Evolutionary conservation across 2,113 vertebrate species (phyloP), one percentile per base, ranked within the genome.

Genomic region (Hystrix cristata): DNA sequence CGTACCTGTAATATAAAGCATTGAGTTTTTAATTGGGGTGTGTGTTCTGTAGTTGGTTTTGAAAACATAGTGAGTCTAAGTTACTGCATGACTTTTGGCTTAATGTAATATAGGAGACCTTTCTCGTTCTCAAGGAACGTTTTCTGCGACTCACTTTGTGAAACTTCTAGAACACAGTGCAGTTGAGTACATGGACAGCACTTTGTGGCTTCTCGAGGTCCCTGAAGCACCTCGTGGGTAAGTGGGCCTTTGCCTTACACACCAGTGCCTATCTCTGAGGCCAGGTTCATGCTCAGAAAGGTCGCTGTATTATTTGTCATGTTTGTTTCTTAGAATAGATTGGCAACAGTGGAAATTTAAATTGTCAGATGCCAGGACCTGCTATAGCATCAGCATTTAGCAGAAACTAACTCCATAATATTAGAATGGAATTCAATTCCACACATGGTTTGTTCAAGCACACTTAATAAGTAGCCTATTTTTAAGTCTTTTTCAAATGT

Each of bases 381-480:
- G 76, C 83, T 64, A 15, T 94, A 88, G 88, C 80, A 64, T 92
- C 95, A 88, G 81, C 97, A 87, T 88, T 94, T 94, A 97, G 95
- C 93, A 97, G 89, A 92, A 96, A 93, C 86, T 97, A 93, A 92
- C 94, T 98, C 97, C 89, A 87, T 89, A 95, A 87, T 87, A 38
- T 38, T 38, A 38, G 64, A 98, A 93, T 97, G 97, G 98, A 98
- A 97, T 97, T 97, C 83, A 94, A 48, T 98, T 97, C 98, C 98
- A 98, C 97, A 97, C 97, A 98, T 97, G 97, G 98, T 98, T 97
- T 97, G 93, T 97, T 96, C 96, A 98, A 97, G 98, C 97, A 98
- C 97, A 98, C 95, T 97, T 97, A 97, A 96, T 94, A 97, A 95
- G 97, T 97, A 96, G 97, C 94, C 90, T 97, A 48, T 95, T 98